These are phyloP conservation scores for Apodemia mormo DNA, from an alignment of 2,888 invertebrate genomes.

Conservation along the genomic window DNA sequence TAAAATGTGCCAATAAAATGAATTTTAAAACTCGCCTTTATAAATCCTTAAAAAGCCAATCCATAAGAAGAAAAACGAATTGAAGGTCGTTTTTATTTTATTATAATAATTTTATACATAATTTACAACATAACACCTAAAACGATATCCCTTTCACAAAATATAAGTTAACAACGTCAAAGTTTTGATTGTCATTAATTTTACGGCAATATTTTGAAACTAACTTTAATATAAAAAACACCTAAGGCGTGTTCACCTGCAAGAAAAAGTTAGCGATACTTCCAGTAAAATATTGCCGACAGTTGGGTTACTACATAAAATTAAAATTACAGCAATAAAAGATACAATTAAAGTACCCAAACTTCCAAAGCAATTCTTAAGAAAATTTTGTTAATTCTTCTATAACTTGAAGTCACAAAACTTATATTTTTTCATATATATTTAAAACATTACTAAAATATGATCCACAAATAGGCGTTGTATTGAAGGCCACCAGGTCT, in stretches of 20 bases:
- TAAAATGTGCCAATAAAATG: not conserved
- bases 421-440: too few species aligned
- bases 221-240: not conserved
- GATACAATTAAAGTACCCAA: too few species aligned
- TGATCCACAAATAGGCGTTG: too few species aligned
- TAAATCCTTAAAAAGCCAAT: not conserved
- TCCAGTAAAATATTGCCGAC: too few species aligned
- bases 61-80: not conserved
- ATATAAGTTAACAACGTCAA: not conserved
- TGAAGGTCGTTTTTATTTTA: not conserved
- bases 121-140: not conserved
- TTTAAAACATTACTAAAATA: too few species aligned
- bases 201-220: constrained; percentile 1
- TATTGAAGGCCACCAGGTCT: too few species aligned
- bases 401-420: too few species aligned
- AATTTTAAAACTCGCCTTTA: not conserved
- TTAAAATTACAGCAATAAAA: too few species aligned
- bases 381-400: too few species aligned
- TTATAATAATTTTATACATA: constrained; percentile 3
- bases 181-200: not conserved
- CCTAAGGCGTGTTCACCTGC: not conserved
- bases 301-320: too few species aligned
- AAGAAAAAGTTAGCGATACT: too few species aligned
- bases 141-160: not conserved
- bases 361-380: too few species aligned